Evolutionary conservation across 2,888 invertebrate species (phyloP), one percentile per base, ranked within the genome.

Genomic region (Prenolepis imparis): DNA sequence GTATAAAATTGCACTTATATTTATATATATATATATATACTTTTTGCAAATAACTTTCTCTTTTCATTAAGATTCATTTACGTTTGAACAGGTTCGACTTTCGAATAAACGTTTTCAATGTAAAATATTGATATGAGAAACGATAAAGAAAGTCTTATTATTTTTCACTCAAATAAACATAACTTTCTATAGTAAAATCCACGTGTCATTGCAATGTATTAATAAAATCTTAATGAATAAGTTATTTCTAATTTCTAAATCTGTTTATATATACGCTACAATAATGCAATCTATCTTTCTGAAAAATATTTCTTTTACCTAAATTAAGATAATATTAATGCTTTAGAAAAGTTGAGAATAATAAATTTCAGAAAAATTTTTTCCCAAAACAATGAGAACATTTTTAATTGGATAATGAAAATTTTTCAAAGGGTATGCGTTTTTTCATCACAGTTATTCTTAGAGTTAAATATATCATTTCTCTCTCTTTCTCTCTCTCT

Each of bases 121-220:
- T 28, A 73, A 61, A 74, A 61, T n/a, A 74, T 63, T 41, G 15
- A 2, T n/a, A 9, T 44, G 44, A 32, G 61, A 44, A 24, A 41
- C 39, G 41, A 73, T 73, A 73, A 73, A 73, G 55, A 57, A 57
- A n/a, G 15, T 61, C 41, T 73, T 41, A 73, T 32, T 63, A 61
- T 32, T 63, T 59, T n/a, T 44, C 74, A 63, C 74, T 44, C 44
- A 63, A 61, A 61, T 61, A 74, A 74, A 28, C n/a, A 44, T 74
- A 74, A 74, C 44, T 74, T 41, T 44, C 32, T 32, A n/a, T 15
- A 36, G 12, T 32, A 32, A n/a, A 28, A 44, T 74, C 32, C 21
- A 74, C 63, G 32, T 15, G 44, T 74, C 61, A 61, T 44, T 32
- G 74, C 63, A 61, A 63, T 21, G 41, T 61, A 74, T 74, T 74